phyloP scores from a whole-genome alignment of 1,140 invertebrate genomes.

The Pristionchus pacificus region DNA sequence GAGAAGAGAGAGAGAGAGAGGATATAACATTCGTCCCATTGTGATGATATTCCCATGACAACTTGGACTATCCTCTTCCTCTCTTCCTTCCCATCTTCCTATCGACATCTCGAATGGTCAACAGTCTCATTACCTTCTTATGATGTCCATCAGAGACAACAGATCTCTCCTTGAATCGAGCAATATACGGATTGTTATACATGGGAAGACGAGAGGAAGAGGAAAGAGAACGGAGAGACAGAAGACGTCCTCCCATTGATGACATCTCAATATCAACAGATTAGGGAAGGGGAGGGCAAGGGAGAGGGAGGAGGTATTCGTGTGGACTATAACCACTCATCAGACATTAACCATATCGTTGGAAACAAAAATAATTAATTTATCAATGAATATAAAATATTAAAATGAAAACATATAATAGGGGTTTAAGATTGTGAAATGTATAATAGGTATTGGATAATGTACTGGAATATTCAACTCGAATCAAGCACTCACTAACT shows the following conservation, averaged over 20 bases:
- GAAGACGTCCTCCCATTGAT: neutral
- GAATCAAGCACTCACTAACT: too few relatives aligned
- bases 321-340: neutral
- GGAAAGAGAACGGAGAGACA: neutral
- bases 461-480: too few relatives aligned
- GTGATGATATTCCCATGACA: neutral
- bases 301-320: conserved; percentile 2
- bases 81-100: neutral
- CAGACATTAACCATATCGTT: too few relatives aligned
- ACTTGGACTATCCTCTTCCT: too few relatives aligned
- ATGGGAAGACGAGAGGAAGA: conserved; percentile 37
- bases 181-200: conserved; percentile 50
- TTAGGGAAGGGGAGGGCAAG: neutral
- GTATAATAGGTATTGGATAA: too few relatives aligned
- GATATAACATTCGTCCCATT: conserved; percentile 1
- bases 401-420: too few relatives aligned
- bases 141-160: conserved; percentile 46
- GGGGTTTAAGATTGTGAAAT: too few relatives aligned
- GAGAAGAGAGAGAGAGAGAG: conserved; percentile 10
- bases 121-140: conserved; percentile 44
- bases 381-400: too few relatives aligned
- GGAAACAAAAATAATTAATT: too few relatives aligned
- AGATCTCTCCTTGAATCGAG: conserved; percentile 38
- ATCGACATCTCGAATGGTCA: conserved; percentile 17
- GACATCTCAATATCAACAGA: neutral